Conservation (phyloP, 2,888 invertebrate species). For the Congeria kusceri region DNA sequence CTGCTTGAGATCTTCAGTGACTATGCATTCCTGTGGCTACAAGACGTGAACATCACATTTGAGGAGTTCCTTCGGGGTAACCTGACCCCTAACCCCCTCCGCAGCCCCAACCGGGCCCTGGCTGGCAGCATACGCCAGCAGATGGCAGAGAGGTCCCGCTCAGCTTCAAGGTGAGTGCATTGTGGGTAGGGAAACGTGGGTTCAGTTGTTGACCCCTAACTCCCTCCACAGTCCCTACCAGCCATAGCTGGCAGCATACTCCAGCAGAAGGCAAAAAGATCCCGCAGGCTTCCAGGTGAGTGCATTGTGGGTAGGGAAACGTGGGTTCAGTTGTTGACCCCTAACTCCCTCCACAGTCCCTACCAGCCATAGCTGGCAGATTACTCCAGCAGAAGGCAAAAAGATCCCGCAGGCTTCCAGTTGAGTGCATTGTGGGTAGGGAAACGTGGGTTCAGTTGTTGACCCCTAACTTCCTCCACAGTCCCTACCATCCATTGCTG, state of each 20-base stretch:
- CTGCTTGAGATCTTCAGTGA: slow-evolving; percentile 80
- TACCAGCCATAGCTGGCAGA: slow-evolving; percentile 69
- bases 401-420: slow-evolving; percentile 66
- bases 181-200: not conserved
- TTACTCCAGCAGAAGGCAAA: slow-evolving; percentile 68
- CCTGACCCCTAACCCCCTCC: slow-evolving; percentile 81
- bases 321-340: slow-evolving; percentile 69
- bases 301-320: not conserved
- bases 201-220: slow-evolving; percentile 80
- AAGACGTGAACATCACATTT: slow-evolving; percentile 84
- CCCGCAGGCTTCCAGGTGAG: slow-evolving; percentile 66
- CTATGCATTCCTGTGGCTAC: slow-evolving; percentile 84
- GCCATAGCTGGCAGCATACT: slow-evolving; percentile 67
- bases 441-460: slow-evolving; percentile 30
- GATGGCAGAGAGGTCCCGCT: slow-evolving; percentile 67
- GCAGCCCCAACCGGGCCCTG: slow-evolving; percentile 72
- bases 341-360: slow-evolving; percentile 80
- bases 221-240: slow-evolving; percentile 77
- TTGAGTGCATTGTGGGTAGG: slow-evolving; percentile 21
- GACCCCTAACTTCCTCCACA: slow-evolving; percentile 81
- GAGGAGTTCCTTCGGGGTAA: slow-evolving; percentile 82
- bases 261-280: slow-evolving; percentile 67
- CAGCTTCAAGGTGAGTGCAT: slow-evolving; percentile 61
- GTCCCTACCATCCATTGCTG: slow-evolving; percentile 72
- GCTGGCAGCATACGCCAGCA: slow-evolving; percentile 69